Evolutionary conservation across 2,888 invertebrate species (phyloP), one percentile per base, ranked within the genome.

Genomic region (Punctoribates punctum): DNA sequence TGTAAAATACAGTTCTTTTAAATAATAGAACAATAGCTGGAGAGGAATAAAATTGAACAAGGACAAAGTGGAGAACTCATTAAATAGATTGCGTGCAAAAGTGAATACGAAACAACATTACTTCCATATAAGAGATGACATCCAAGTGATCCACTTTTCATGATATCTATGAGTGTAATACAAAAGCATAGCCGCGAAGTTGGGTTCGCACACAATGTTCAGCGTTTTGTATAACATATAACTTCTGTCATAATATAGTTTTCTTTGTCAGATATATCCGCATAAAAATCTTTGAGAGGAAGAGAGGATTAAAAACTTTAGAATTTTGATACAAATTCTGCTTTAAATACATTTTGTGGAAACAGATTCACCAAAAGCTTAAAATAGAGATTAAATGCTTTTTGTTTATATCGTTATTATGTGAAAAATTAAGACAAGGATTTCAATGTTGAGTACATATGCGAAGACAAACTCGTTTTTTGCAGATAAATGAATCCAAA

Each of bases 241-340:
- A 67, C 67, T 67, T 67, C 38, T 67, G 67, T 67, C n/a, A 38
- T 67, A 67, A 67, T 67, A 67, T 38, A 67, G 38, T 38, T 67
- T 67, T 67, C 67, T 67, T 67, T 67, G 20, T 67, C 29, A 62
- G 1, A 27, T 0, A 67, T 38, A 67, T 67, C 67, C 67, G n/a
- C 38, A 38, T 38, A 20, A 67, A 67, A 38, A n/a, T 11, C 11
- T 67, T 67, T 1, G n/a, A 11, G 11, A 5, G 38, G 11, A 67
- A 6, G n/a, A n/a, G 6, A 17, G 67, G n/a, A 11, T 67, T 11
- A 67, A 60, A 67, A 67, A 3, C n/a, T 67, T 67, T 38, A 67
- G 38, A 17, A n/a, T 34, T 67, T 38, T 38, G 38, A 38, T 15
- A 67, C 38, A 67, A 34, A 67, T n/a, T 67, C 15, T n/a, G n/a